Percentiles rank a stretch among this genome's conserved stretches.
Conservation (phyloP, 2,113 vertebrate genomes). For the Sarotherodon lohbergeri region DNA sequence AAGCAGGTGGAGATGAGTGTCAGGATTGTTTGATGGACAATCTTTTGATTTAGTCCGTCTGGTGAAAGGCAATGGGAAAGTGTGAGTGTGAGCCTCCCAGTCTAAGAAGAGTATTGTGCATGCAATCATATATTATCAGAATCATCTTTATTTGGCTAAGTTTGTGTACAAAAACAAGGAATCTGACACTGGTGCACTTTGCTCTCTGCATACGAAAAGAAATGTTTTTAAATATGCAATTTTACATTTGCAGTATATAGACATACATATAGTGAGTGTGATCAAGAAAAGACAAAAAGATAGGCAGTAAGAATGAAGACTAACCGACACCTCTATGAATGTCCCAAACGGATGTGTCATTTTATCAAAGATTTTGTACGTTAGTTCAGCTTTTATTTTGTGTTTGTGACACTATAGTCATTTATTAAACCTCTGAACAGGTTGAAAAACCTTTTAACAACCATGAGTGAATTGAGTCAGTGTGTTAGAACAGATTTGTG, state of each 20-base stretch:
- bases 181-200: neutral
- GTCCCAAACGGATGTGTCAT: neutral
- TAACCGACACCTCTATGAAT: neutral
- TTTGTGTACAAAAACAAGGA: neutral
- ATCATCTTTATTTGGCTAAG: neutral
- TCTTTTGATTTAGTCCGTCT: accelerated
- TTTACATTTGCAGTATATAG: neutral
- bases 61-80: neutral
- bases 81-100: neutral
- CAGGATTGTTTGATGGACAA: neutral
- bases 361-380: neutral
- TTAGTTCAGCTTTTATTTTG: neutral
- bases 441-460: neutral
- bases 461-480: neutral
- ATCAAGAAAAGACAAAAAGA: neutral
- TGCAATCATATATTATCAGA: neutral
- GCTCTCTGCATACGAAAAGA: neutral
- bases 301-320: neutral
- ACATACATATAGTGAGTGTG: neutral
- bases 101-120: neutral
- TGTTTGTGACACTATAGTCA: neutral
- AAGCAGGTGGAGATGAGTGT: neutral
- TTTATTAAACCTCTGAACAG: neutral
- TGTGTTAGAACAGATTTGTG: neutral
- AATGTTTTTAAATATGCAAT: neutral